Evolutionary conservation across 2,888 invertebrate species (phyloP).

Genomic region (Sycophila texana): DNA sequence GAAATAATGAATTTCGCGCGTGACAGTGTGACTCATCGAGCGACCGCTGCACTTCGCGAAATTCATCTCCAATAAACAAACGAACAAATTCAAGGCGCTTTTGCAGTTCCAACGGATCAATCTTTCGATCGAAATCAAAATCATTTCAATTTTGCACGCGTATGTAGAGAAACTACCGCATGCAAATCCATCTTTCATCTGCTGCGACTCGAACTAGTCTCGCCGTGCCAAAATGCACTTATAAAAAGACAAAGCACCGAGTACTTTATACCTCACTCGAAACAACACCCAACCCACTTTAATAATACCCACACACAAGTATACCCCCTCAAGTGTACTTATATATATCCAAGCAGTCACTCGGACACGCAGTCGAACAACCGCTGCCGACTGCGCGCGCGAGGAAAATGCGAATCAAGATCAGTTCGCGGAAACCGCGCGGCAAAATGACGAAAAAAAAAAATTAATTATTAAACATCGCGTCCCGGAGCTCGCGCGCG

Average conservation of each 20-base stretch:
- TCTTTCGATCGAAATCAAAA: background rate
- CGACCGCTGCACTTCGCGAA: background rate
- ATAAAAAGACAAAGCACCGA: background rate
- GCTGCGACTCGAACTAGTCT: background rate
- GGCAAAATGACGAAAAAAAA: background rate
- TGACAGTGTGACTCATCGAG: background rate
- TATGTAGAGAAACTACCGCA: background rate
- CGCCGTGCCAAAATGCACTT: background rate
- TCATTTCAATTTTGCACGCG: background rate
- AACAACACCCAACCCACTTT: background rate
- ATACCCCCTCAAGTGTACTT: background rate
- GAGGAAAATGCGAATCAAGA: slow-evolving; percentile 14
- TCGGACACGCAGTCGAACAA: background rate
- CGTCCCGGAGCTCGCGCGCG: background rate
- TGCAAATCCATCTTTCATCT: background rate
- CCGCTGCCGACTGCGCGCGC: background rate
- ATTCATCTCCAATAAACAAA: background rate
- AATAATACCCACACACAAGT: background rate
- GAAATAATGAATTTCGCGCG: background rate
- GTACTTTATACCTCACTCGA: background rate
- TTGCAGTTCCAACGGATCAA: background rate
- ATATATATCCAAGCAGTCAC: background rate
- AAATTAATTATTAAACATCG: slow-evolving; percentile 26
- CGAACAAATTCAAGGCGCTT: background rate
- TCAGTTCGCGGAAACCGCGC: slow-evolving; percentile 9